phyloP scores from a whole-genome alignment of 2,113 vertebrate species.

The Eira barbara region DNA sequence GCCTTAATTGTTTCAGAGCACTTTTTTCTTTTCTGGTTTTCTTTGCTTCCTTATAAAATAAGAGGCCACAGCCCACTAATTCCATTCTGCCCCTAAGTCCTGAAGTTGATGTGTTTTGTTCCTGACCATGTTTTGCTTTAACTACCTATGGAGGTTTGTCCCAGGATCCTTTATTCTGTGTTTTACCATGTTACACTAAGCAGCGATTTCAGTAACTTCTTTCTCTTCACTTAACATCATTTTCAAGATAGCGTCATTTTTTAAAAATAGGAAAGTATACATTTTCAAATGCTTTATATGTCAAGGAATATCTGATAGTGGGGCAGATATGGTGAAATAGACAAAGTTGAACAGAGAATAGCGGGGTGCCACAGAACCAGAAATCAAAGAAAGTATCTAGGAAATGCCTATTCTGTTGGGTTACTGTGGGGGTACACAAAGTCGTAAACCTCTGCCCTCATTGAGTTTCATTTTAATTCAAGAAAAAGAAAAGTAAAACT shows the following conservation, averaged over 20 bases:
- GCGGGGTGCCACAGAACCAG: background rate
- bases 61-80: background rate
- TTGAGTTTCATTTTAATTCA: background rate
- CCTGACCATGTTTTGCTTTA: background rate
- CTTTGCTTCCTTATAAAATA: background rate
- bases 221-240: background rate
- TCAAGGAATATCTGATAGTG: background rate
- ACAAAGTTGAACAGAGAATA: background rate
- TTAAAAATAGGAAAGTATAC: constrained; percentile 6
- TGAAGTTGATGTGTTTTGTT: background rate
- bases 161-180: background rate
- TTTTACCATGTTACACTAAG: background rate
- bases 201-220: background rate
- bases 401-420: background rate
- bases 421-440: background rate
- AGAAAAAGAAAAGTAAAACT: background rate
- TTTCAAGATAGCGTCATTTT: background rate
- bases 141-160: background rate
- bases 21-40: background rate
- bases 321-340: background rate
- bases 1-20: background rate
- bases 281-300: background rate
- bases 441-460: background rate
- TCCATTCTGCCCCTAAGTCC: background rate
- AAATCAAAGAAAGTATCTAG: background rate